Percentiles rank a stretch among this genome's conserved stretches.
Evolutionary conservation across 2,797 vertebrate genomes (phyloP).

Genomic region (Monodelphis domestica): DNA sequence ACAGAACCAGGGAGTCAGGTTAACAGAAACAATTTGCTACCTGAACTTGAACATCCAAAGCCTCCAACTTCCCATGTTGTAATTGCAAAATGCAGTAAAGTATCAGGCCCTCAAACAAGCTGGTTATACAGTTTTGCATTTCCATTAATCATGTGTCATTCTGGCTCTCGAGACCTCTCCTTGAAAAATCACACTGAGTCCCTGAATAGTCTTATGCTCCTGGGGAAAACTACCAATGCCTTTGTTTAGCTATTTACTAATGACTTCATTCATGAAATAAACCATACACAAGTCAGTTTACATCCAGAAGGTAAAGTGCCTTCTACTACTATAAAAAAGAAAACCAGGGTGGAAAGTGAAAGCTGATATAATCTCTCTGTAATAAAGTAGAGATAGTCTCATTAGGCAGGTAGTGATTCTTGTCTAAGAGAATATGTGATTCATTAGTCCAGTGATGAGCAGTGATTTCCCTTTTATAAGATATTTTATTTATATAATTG

Average conservation of each 20-base stretch:
- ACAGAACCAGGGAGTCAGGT: background rate
- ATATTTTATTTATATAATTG: background rate
- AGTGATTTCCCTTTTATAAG: background rate
- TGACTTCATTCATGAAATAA: conserved; percentile 25
- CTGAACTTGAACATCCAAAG: background rate
- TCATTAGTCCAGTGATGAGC: background rate
- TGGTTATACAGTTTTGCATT: background rate
- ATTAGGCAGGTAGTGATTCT: conserved; percentile 12
- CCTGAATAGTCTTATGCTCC: background rate
- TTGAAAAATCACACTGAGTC: background rate
- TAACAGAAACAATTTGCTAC: background rate
- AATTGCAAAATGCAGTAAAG: background rate
- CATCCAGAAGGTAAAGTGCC: background rate
- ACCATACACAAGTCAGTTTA: conserved; percentile 27
- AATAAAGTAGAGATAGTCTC: background rate
- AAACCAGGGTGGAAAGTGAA: background rate
- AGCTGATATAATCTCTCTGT: background rate
- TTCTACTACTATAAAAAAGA: background rate
- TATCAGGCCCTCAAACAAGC: background rate
- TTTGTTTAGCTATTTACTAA: background rate
- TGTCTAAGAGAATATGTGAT: background rate
- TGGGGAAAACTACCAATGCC: background rate
- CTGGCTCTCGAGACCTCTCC: background rate
- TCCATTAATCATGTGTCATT: background rate
- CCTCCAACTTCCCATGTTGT: background rate